Base-by-base conservation (phyloP, 2,113 vertebrate genomes). In the Plectropomus leopardus region DNA sequence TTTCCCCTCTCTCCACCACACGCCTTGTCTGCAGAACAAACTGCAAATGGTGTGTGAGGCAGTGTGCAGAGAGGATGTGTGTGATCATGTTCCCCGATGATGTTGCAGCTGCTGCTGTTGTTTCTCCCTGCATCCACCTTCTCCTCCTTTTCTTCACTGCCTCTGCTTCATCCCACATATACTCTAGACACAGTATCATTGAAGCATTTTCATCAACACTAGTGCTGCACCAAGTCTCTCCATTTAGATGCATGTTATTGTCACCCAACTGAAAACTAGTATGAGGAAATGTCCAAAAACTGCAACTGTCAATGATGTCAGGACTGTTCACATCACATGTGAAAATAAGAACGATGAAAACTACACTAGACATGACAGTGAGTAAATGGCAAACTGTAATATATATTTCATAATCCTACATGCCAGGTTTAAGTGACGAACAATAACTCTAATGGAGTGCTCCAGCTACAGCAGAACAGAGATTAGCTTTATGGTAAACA, bases 21-120 rank as follows among this genome's bases (percentile, higher is more conserved):
- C 21, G 36, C 28, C 36, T 51, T 42, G 42, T 73, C 44, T 75
- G 47, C 23, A 71, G 36, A 72, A 54, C 21, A 60, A 50, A 81
- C 54, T 26, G 60, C 15, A 40, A 40, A 40, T 10, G 8, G 60
- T 54, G 68, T 5, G 24, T 65, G 59, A 51, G 34, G 57, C 28
- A 19, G 65, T 14, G 2, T 55, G 26, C 10, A 64, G 50, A 36
- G n/a, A 11, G 24, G 15, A 5, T 71, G 23, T 55, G 30, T 66
- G 28, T 58, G 50, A 45, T 47, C 7, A 45, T 48, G 58, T 57
- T 61, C 21, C 23, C 15, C 26, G 45, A 63, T 4, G 7, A 28
- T 61, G 30, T n/a, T 72, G 60, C 26, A 24, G 50, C 59, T 48
- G 54, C 26, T 75, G 32, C n/a, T 53, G 30, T 54, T 44, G 21